These are phyloP conservation scores for Aphelocoma coerulescens DNA, from an alignment of 2,113 vertebrate genomes.

Conservation along the genomic window DNA sequence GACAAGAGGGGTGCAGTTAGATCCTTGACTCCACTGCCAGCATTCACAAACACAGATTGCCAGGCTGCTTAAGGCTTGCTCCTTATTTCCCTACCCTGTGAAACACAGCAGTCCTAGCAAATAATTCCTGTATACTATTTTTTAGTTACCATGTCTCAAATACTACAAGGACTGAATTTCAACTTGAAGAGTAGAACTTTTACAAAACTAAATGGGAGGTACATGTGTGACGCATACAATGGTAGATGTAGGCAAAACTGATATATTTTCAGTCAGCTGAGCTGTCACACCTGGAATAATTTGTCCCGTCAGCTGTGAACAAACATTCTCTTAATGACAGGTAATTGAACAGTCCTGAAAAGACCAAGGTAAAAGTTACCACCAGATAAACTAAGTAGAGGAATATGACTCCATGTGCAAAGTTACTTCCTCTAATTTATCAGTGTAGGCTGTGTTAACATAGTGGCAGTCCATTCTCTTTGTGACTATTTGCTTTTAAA, in stretches of 20 bases:
- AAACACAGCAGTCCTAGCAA: neutral
- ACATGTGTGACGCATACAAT: accelerated
- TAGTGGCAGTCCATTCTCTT: neutral
- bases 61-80: neutral
- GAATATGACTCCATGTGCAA: neutral
- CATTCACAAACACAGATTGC: neutral
- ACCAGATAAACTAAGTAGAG: neutral
- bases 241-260: neutral
- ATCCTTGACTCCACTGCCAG: neutral
- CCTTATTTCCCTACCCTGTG: neutral
- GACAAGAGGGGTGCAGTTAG: neutral
- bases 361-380: neutral
- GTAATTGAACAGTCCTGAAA: neutral
- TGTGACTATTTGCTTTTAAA: neutral
- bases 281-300: neutral
- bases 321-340: neutral
- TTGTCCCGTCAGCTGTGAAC: neutral
- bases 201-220: neutral
- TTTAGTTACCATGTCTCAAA: neutral
- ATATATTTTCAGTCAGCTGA: neutral
- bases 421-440: neutral
- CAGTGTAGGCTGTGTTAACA: neutral
- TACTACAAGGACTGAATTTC: neutral
- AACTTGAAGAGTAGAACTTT: neutral
- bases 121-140: neutral